These are phyloP conservation scores for Notodonta ziczac DNA, from an alignment of 2,888 invertebrate genomes.

Conservation along the genomic window DNA sequence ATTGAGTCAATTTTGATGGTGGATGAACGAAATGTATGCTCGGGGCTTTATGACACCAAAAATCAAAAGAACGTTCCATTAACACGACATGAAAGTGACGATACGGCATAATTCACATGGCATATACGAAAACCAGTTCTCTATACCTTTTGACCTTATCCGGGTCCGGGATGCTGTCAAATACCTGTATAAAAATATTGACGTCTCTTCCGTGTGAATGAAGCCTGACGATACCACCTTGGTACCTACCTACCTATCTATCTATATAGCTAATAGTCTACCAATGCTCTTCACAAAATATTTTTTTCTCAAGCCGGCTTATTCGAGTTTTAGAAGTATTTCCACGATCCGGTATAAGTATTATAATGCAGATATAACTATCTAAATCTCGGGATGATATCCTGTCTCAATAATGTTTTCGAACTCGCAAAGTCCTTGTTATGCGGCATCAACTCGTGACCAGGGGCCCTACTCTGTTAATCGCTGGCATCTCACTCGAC, in stretches of 20 bases:
- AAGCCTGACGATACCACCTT: too few species aligned
- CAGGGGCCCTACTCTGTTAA: too few species aligned
- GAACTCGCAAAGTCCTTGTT: constrained; percentile 26
- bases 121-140: too few species aligned
- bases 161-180: too few species aligned
- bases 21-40: constrained; percentile 13
- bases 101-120: background rate
- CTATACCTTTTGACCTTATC: too few species aligned
- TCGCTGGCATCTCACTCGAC: too few species aligned
- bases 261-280: too few species aligned
- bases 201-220: too few species aligned
- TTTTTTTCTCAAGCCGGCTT: background rate
- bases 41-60: constrained; percentile 34
- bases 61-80: constrained; percentile 23
- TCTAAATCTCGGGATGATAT: constrained; percentile 29
- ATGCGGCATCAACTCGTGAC: constrained; percentile 17
- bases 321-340: background rate
- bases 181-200: too few species aligned
- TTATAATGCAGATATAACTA: constrained; percentile 8
- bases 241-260: too few species aligned
- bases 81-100: constrained; percentile 17
- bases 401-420: constrained; percentile 27
- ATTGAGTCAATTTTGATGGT: constrained; percentile 51
- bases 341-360: background rate
- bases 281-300: background rate